phyloP scores from a whole-genome alignment of 2,888 invertebrate species.

The Calliphora vomitoria region DNA sequence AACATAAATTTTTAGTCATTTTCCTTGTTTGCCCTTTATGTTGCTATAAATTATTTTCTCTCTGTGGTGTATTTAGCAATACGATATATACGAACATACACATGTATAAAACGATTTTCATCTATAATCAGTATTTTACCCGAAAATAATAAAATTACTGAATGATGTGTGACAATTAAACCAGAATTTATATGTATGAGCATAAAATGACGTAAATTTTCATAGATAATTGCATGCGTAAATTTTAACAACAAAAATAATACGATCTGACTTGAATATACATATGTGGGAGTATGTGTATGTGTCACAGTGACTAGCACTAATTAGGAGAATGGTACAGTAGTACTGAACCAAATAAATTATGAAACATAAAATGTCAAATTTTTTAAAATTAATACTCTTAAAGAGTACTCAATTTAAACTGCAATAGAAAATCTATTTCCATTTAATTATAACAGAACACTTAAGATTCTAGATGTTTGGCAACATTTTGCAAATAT shows the following conservation, averaged over 20 bases:
- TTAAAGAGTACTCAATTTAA: too few relatives aligned
- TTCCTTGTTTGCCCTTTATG: not conserved
- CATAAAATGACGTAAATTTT: slow-evolving; percentile 32
- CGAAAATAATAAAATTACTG: slow-evolving; percentile 37
- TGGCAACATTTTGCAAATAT: too few relatives aligned
- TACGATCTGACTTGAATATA: not conserved
- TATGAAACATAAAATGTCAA: too few relatives aligned
- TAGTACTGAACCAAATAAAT: not conserved
- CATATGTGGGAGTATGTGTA: not conserved
- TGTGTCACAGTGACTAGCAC: not conserved
- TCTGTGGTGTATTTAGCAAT: not conserved
- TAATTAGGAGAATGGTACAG: not conserved
- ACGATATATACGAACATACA: not conserved
- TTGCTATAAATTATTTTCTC: not conserved
- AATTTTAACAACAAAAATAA: slow-evolving; percentile 36
- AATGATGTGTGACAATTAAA: slow-evolving; percentile 59
- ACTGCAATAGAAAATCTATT: too few relatives aligned
- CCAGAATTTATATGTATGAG: slow-evolving; percentile 34
- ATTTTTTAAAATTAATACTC: not conserved
- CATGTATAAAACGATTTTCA: not conserved
- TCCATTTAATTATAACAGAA: too few relatives aligned
- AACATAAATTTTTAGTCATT: not conserved
- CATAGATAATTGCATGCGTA: slow-evolving; percentile 33
- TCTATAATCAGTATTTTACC: slow-evolving; percentile 10
- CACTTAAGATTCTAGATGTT: too few relatives aligned